Base-by-base conservation (phyloP, 2,888 invertebrate species). In the Adineta ricciae region DNA sequence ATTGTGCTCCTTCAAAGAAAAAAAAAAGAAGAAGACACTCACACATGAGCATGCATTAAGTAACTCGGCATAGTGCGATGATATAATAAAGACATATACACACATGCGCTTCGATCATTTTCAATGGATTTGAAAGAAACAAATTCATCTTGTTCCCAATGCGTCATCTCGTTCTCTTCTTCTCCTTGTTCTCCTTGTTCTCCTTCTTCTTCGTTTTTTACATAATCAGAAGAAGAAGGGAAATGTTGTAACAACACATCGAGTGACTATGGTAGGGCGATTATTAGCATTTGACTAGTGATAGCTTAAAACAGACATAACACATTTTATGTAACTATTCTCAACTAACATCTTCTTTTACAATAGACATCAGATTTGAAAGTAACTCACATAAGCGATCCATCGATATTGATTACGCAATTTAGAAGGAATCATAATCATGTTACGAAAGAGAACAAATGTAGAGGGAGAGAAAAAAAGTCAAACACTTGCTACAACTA, bases 381-480 rank as follows among this genome's bases (percentile, higher is more conserved):
- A 64, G 64, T 36, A 64, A 64, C 64, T 64, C 19, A 64, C 32
- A 64, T 32, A 32, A 64, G 64, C 64, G 64, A 64, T 64, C 64
- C 32, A 64, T 64, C 64, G 64, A 16, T 32, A 2, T 64, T 64
- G 64, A 64, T 64, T 64, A 64, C 4, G 64, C 19, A 64, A 64
- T 64, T 64, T 36, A 5, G 16, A 64, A 64, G 64, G 36, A 64
- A 64, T 27, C 11, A 78, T 78, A 78, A 78, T 78, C 78, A 78
- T 78, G 78, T 78, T 78, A 78, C 78, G 78, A 78, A 78, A 78
- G 38, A 78, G 78, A 78, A 78, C 32, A 19, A 64, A 64, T 64
- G 27, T 36, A 16, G 4, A 52, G 16, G 21, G 24, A 4, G 32
- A 64, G 32, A 64, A 64, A 56, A 56, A 56, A 14, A 64, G 64